Evolutionary conservation across 2,113 vertebrate genomes (phyloP), one percentile per base, ranked within the genome.

Genomic region (Calyptomena viridis): DNA sequence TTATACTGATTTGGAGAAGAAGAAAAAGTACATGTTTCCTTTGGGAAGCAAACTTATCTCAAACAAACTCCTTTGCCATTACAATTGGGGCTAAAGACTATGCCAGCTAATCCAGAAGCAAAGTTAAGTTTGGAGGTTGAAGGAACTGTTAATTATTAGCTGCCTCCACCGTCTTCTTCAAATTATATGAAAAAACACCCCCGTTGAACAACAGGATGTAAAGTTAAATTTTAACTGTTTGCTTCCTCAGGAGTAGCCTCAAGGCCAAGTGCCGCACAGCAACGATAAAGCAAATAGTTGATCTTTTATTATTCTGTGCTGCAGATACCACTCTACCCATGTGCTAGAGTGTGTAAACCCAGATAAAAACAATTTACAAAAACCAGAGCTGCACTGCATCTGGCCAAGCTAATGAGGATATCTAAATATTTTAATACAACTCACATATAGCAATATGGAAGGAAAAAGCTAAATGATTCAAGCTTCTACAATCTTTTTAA

Each of bases 181-280:
- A 91, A 79, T 28, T 23, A 49, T 33, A 80, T 23, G 1, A 21
- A 23, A 19, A 8, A 42, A n/a, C 0, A n/a, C 4, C 5, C 7
- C 42, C 72, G 44, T 8, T 59, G n/a, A 79, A 75, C 44, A 89
- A 76, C 81, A 87, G 81, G 93, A 95, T 93, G 81, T 80, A 30
- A 25, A 89, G 93, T 93, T 96, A 93, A 94, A 90, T 0, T 91
- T 87, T 94, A 95, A 95, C 84, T 63, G 24, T 79, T 87, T 82
- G 50, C 39, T 89, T 88, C 73, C 94, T 88, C 39, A 85, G 22
- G 83, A 74, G 50, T 5, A 76, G 72, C n/a, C 67, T 71, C 82
- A 77, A 93, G 88, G 75, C 79, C 85, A 93, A 94, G 37, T 8
- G 10, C 77, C 86, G 78, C 25, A 68, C 24, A 56, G 35, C 53